phyloP scores from a whole-genome alignment of 2,797 vertebrate genomes.

The Euthynnus affinis region DNA sequence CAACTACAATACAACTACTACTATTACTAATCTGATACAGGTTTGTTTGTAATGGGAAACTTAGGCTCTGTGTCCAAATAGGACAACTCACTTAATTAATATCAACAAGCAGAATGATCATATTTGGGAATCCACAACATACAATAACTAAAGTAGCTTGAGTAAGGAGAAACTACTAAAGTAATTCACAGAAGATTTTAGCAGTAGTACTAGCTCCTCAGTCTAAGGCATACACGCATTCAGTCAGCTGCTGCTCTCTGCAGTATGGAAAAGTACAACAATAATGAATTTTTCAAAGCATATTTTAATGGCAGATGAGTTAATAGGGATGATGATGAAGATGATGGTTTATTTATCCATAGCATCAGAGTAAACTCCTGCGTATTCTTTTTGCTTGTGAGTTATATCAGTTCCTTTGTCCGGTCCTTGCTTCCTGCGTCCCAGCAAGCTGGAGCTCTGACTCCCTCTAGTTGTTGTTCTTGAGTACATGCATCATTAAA shows the following conservation, averaged over 20 bases:
- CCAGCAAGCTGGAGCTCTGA: slow-evolving; percentile 13
- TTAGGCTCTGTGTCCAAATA: slow-evolving; percentile 33
- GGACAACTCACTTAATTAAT: slow-evolving; percentile 31
- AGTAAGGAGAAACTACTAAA: too few species aligned
- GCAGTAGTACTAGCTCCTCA: too few species aligned
- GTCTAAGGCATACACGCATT: background rate
- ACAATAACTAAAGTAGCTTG: too few species aligned
- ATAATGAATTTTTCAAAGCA: background rate
- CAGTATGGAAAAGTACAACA: too few species aligned
- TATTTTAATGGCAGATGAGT: background rate
- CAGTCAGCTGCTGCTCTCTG: background rate
- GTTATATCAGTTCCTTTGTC: too few species aligned
- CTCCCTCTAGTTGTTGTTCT: slow-evolving; percentile 59
- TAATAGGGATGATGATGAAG: background rate
- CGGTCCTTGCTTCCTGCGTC: background rate
- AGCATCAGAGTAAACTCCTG: too few species aligned
- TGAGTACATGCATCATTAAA: background rate
- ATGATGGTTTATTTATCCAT: too few species aligned
- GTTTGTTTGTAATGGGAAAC: slow-evolving; percentile 37
- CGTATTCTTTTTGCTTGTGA: too few species aligned
- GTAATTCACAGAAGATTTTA: too few species aligned
- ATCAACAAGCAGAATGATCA: background rate
- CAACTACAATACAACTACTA: slow-evolving; percentile 14
- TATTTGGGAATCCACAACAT: background rate
- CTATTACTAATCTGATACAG: slow-evolving; percentile 34